These are phyloP conservation scores for Osmerus eperlanus DNA, from an alignment of 2,113 vertebrate species.

Conservation along the genomic window DNA sequence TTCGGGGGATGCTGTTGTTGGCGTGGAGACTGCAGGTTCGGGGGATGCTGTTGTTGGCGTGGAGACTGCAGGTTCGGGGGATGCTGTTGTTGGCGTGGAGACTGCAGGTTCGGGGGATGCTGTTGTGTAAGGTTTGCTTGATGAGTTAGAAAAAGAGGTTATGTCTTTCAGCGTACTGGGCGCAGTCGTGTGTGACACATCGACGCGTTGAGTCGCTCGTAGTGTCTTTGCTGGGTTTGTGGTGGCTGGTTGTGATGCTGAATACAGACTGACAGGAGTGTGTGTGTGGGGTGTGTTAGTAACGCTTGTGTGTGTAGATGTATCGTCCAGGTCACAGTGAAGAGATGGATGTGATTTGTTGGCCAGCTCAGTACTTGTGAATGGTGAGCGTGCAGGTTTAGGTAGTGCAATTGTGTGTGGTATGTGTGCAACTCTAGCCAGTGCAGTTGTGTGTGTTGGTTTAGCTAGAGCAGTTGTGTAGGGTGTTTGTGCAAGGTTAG, in stretches of 20 bases:
- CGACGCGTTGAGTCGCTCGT: too few species aligned
- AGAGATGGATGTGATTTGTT: slow-evolving; percentile 8
- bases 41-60: too few species aligned
- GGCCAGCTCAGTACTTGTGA: slow-evolving; percentile 21
- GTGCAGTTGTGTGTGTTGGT: background rate
- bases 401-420: slow-evolving; percentile 18
- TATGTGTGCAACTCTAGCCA: background rate
- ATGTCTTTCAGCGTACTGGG: background rate
- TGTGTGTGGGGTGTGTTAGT: background rate
- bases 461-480: background rate
- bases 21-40: too few species aligned
- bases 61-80: too few species aligned
- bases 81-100: too few species aligned
- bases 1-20: too few species aligned
- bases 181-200: background rate
- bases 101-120: too few species aligned
- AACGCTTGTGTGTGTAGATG: background rate
- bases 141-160: too few species aligned
- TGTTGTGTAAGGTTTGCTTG: too few species aligned
- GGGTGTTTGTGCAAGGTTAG: background rate
- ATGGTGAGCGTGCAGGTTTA: slow-evolving; percentile 27
- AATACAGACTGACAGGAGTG: background rate
- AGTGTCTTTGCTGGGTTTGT: background rate
- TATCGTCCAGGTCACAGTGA: background rate
- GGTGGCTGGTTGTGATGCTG: background rate